Base-by-base conservation (phyloP, 2,797 vertebrate species). In the Sebastes kiyomatsui region DNA sequence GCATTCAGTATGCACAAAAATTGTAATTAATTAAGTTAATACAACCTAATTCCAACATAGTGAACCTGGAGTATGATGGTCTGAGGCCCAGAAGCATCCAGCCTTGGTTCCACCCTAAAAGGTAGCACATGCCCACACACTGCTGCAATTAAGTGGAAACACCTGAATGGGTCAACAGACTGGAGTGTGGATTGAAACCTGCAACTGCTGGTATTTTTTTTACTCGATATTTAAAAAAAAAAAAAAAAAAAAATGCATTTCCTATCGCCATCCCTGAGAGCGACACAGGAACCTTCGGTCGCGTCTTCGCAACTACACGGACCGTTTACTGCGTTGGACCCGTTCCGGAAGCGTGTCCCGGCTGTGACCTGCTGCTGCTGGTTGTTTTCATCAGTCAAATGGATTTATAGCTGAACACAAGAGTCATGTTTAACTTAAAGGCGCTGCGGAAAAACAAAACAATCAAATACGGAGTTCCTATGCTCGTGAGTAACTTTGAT, bases 401-500 rank as follows among this genome's bases (percentile, higher is more conserved):
- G 88, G 71, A 32, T 7, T 23, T 70, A 3, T 81, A 87, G 55
- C 69, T 23, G 18, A 0, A 27, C 0, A 60, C 1, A 67, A 12
- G 22, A 85, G 73, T 58, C 69, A 95, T 95, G 95, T 90, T 94
- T 20, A 89, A 8, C 16, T 55, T 93, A 1, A 93, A 73, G 25
- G 58, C 71, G 0, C 35, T 96, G 13, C 81, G 56, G 56, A 95
- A 27, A 27, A 96, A 92, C 72, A 95, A 88, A 79, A 95, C 95
- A 0, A 0, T 94, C 12, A 90, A 56, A 80, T 96, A 96, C 87
- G 96, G 96, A 75, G 28, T 96, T 1, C 96, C 96, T 0, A 96
- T 96, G 96, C 65, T 96, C 3, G 96, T 96, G 73, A 93, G 95
- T 91, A 5, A 9, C 9, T 4, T 28, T 55, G 3, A 12, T 12